A percentile compares a stretch with the other conserved stretches of the same genome.
Conservation (phyloP, 2,888 invertebrate species). For the Caenorhabditis sp. region DNA sequence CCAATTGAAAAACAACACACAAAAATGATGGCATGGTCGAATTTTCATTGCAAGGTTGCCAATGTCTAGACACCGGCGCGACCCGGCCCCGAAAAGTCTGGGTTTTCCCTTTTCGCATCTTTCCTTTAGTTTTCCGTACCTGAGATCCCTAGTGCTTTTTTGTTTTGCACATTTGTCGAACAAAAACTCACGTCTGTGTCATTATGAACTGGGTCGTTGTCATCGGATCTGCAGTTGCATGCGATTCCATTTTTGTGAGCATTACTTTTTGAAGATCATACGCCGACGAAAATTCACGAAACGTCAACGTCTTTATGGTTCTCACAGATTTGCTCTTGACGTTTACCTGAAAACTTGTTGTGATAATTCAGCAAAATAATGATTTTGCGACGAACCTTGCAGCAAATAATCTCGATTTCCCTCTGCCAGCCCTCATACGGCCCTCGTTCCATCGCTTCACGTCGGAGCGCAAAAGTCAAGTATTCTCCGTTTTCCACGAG, state of each 20-base stretch:
- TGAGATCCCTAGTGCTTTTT: too few relatives aligned
- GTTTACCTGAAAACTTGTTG: conserved; percentile 44
- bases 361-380: too few relatives aligned
- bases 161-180: background rate
- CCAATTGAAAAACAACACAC: too few relatives aligned
- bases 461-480: conserved; percentile 52
- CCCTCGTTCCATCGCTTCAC: conserved; percentile 13
- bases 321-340: conserved; percentile 13
- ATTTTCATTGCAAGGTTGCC: too few relatives aligned
- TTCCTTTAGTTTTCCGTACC: too few relatives aligned
- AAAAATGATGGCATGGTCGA: too few relatives aligned
- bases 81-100: too few relatives aligned
- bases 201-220: conserved; percentile 58
- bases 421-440: conserved; percentile 42
- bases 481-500: conserved; percentile 53
- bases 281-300: conserved; percentile 53
- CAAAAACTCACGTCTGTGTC: conserved; percentile 56
- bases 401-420: conserved; percentile 51
- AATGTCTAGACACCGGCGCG: too few relatives aligned
- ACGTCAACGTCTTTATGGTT: conserved; percentile 38
- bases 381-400: conserved; percentile 34
- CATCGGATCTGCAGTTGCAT: conserved; percentile 31
- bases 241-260: conserved; percentile 15
- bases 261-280: conserved; percentile 51
- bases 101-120: too few relatives aligned